Conservation (phyloP, 2,888 invertebrate species). For the Philereme transversata region DNA sequence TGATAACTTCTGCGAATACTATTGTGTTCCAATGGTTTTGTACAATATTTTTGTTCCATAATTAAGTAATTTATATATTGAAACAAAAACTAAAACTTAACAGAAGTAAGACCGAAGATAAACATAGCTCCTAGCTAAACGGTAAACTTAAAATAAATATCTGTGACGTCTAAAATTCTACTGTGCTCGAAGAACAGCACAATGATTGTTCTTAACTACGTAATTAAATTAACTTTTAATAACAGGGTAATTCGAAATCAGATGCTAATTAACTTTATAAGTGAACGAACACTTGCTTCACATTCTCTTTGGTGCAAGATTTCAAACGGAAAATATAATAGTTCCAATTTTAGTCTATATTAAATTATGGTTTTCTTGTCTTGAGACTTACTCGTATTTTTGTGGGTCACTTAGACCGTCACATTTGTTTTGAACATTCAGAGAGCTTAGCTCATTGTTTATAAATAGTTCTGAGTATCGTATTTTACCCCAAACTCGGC, state of each 20-base stretch:
- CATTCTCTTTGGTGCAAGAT: slow-evolving; percentile 23
- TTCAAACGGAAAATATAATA: slow-evolving; percentile 17
- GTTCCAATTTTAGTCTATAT: slow-evolving; percentile 1
- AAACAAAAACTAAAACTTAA: neutral
- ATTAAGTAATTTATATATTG: no score
- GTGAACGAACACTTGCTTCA: slow-evolving; percentile 17
- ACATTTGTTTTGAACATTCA: slow-evolving; percentile 33
- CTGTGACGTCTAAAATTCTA: slow-evolving; percentile 27
- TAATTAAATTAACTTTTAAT: slow-evolving; percentile 36
- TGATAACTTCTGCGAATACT: no score
- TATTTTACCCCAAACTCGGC: slow-evolving; percentile 36
- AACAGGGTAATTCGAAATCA: slow-evolving; percentile 36
- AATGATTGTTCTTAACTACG: slow-evolving; percentile 25
- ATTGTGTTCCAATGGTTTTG: no score
- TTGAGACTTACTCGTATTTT: slow-evolving; percentile 10
- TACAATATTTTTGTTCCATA: no score
- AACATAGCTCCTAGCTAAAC: slow-evolving; percentile 5
- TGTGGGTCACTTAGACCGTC: slow-evolving; percentile 7
- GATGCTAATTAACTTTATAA: slow-evolving; percentile 31
- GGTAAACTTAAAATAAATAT: slow-evolving; percentile 9
- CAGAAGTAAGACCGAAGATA: neutral
- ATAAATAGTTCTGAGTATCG: slow-evolving; percentile 32
- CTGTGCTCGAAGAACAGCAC: slow-evolving; percentile 18
- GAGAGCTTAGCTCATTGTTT: slow-evolving; percentile 41
- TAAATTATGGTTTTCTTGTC: slow-evolving; percentile 1